Evolutionary conservation across 2,888 invertebrate genomes (phyloP).

Genomic region (Allacma fusca): DNA sequence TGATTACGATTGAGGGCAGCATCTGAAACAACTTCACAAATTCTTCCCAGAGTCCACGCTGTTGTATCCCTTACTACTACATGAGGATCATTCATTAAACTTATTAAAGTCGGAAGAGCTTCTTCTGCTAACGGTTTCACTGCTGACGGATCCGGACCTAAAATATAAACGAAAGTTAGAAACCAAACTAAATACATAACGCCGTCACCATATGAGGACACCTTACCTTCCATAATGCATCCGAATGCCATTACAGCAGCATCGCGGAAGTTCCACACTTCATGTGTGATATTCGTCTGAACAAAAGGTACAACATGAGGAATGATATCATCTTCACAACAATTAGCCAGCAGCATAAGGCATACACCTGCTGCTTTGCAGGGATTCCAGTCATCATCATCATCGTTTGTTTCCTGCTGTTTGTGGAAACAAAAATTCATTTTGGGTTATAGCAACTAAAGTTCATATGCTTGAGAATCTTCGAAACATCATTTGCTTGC

Average conservation of each 20-base stretch:
- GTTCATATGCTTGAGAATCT: neutral
- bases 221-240: conserved; percentile 62
- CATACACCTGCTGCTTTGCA: conserved; percentile 99
- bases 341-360: conserved; percentile 94
- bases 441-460: neutral
- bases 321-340: conserved; percentile 97
- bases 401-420: conserved; percentile 84
- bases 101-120: conserved; percentile 94
- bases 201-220: no score
- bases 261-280: conserved; percentile 92
- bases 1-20: conserved; percentile 89
- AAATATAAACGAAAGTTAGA: neutral
- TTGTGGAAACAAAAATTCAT: neutral
- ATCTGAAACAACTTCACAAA: conserved; percentile 96
- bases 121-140: conserved; percentile 94
- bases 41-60: conserved; percentile 97
- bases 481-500: no score
- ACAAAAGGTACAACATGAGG: conserved; percentile 95
- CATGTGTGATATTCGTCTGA: conserved; percentile 89
- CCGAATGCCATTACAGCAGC: conserved; percentile 99
- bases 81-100: conserved; percentile 91
- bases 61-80: conserved; percentile 96
- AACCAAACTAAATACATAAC: neutral
- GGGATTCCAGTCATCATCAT: conserved; percentile 99
- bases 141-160: conserved; percentile 77